Evolutionary conservation across 1,140 invertebrate genomes (phyloP).

Genomic region (Bombus waltoni): DNA sequence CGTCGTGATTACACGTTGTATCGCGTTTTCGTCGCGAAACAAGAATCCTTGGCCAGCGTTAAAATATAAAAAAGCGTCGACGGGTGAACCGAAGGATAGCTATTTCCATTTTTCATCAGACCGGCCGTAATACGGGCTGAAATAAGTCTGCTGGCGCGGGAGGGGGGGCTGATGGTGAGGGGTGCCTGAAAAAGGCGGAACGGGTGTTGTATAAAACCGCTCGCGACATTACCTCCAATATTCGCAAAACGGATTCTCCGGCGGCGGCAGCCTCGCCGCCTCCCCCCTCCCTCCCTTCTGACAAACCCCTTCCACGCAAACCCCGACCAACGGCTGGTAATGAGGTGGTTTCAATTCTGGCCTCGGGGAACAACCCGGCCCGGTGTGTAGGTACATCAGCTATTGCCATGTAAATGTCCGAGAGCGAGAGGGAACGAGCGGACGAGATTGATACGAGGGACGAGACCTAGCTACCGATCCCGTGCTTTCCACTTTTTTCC

Average conservation of each 20-base stretch:
- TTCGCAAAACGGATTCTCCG: slow-evolving; percentile 82
- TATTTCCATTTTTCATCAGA: slow-evolving; percentile 81
- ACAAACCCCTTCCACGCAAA: slow-evolving; percentile 38
- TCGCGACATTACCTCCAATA: slow-evolving; percentile 83
- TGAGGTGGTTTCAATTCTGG: slow-evolving; percentile 83
- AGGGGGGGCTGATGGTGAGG: slow-evolving; percentile 27
- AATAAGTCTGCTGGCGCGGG: slow-evolving; percentile 26
- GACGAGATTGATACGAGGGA: slow-evolving; percentile 73
- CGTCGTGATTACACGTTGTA: background rate
- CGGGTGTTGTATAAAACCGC: slow-evolving; percentile 81
- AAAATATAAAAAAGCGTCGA: slow-evolving; percentile 48
- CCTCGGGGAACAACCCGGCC: slow-evolving; percentile 75
- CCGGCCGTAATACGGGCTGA: slow-evolving; percentile 62
- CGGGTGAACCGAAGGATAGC: slow-evolving; percentile 67
- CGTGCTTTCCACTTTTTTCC: background rate
- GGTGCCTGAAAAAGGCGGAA: slow-evolving; percentile 57
- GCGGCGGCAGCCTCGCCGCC: slow-evolving; percentile 65
- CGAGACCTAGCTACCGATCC: slow-evolving; percentile 48
- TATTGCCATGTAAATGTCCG: slow-evolving; percentile 78
- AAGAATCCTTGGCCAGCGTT: slow-evolving; percentile 45
- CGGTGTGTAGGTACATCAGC: slow-evolving; percentile 70
- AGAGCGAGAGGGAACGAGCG: slow-evolving; percentile 70
- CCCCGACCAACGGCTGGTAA: slow-evolving; percentile 72
- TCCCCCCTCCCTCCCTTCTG: slow-evolving; percentile 22
- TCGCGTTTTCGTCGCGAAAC: background rate